Percentiles rank a stretch among this genome's conserved stretches.
These are phyloP conservation scores for Liopterus haemorrhoidalis DNA, from an alignment of 2,888 invertebrate species.

Conservation along the genomic window DNA sequence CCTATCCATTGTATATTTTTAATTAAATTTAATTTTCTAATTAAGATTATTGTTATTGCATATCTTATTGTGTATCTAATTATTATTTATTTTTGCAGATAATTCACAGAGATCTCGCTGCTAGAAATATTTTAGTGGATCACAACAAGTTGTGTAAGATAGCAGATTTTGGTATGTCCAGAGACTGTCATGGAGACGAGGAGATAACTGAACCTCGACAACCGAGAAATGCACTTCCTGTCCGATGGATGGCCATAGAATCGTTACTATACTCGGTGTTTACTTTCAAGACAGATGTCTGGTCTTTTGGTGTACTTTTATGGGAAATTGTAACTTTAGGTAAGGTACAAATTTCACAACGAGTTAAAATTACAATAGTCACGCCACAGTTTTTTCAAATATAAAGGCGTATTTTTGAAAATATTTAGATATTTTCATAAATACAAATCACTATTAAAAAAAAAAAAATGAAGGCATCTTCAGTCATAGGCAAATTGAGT, in stretches of 20 bases:
- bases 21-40: too few relatives aligned
- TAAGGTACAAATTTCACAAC: constrained; percentile 37
- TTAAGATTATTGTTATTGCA: too few relatives aligned
- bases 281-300: constrained; percentile 76
- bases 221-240: constrained; percentile 56
- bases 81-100: constrained; percentile 56
- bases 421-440: too few relatives aligned
- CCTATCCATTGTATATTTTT: too few relatives aligned
- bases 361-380: too few relatives aligned
- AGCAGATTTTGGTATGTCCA: constrained; percentile 82
- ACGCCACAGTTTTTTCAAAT: too few relatives aligned
- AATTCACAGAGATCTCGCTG: constrained; percentile 78
- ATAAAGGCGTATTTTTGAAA: too few relatives aligned
- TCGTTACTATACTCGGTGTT: constrained; percentile 71
- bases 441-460: too few relatives aligned
- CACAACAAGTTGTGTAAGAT: constrained; percentile 84
- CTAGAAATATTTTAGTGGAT: constrained; percentile 74
- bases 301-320: constrained; percentile 80
- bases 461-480: too few relatives aligned
- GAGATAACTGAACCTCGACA: constrained; percentile 49
- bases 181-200: constrained; percentile 50
- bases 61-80: too few relatives aligned
- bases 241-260: constrained; percentile 85
- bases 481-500: too few relatives aligned
- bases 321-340: constrained; percentile 86